phyloP scores from a whole-genome alignment of 2,113 vertebrate species.

The Ammodytes dubius region DNA sequence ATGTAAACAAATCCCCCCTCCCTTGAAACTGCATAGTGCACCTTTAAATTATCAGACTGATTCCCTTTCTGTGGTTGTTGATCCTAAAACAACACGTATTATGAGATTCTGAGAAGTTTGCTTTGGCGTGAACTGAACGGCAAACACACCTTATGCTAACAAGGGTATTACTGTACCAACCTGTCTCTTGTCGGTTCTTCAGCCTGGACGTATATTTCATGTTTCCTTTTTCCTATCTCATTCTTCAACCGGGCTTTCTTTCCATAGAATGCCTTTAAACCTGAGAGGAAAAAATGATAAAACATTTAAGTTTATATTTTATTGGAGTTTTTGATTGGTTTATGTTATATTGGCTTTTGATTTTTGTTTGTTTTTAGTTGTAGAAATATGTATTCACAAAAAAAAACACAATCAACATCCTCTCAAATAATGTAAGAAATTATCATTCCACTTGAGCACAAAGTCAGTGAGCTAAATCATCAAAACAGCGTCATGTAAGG shows the following conservation, averaged over 20 bases:
- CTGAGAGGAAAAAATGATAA: slow-evolving; percentile 55
- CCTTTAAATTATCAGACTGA: not conserved
- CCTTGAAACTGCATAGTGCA: too few relatives aligned
- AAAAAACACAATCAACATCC: too few relatives aligned
- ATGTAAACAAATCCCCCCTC: too few relatives aligned
- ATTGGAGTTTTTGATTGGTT: too few relatives aligned
- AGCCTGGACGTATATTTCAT: slow-evolving; percentile 72
- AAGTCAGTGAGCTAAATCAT: too few relatives aligned
- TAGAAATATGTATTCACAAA: too few relatives aligned
- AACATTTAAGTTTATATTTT: not conserved
- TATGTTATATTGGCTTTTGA: too few relatives aligned
- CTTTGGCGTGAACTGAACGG: not conserved
- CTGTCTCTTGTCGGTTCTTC: slow-evolving; percentile 78
- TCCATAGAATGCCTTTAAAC: slow-evolving; percentile 89
- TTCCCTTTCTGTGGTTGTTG: not conserved
- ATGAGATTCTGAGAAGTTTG: not conserved
- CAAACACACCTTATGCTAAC: not conserved
- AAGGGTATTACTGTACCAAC: slow-evolving; percentile 60
- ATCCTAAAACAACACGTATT: not conserved
- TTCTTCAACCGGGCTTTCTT: slow-evolving; percentile 79
- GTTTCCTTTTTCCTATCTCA: slow-evolving; percentile 81
- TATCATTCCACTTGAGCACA: too few relatives aligned
- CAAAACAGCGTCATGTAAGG: too few relatives aligned
- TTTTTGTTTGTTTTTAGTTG: too few relatives aligned
- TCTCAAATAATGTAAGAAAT: too few relatives aligned